A percentile compares a stretch with the other conserved stretches of the same genome.
phyloP scores from a whole-genome alignment of 2,797 vertebrate genomes.

The Ctenopoma multispine region DNA sequence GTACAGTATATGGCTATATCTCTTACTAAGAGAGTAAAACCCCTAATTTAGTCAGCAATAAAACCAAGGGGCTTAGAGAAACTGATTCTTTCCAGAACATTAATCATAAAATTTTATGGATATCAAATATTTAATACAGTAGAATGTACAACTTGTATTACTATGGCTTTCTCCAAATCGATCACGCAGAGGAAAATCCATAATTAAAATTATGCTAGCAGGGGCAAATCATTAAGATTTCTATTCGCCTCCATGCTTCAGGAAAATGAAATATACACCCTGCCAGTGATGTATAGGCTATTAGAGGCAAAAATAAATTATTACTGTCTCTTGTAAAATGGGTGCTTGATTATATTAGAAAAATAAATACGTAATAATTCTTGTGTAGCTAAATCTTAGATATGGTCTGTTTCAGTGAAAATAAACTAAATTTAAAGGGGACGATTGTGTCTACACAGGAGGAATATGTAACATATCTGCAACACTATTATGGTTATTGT shows the following conservation, averaged over 20 bases:
- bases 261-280: slow-evolving; percentile 84
- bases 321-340: slow-evolving; percentile 80
- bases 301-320: slow-evolving; percentile 84
- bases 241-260: slow-evolving; percentile 80
- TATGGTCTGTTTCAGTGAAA: slow-evolving; percentile 24
- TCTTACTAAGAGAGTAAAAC: slow-evolving; percentile 80
- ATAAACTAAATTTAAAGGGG: slow-evolving; percentile 33
- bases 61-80: slow-evolving; percentile 85
- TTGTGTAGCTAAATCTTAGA: slow-evolving; percentile 68
- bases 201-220: slow-evolving; percentile 89
- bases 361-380: slow-evolving; percentile 79
- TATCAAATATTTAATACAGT: slow-evolving; percentile 91
- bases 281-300: slow-evolving; percentile 84
- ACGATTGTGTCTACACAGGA: slow-evolving; percentile 6
- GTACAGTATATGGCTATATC: slow-evolving; percentile 78
- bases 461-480: slow-evolving; percentile 6
- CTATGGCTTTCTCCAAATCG: slow-evolving; percentile 85
- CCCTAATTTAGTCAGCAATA: slow-evolving; percentile 86
- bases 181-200: slow-evolving; percentile 88
- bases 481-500: too few relatives aligned
- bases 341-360: slow-evolving; percentile 82
- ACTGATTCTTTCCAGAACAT: slow-evolving; percentile 87
- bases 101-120: slow-evolving; percentile 88
- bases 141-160: slow-evolving; percentile 89
- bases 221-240: slow-evolving; percentile 87